These are phyloP conservation scores for Portunus trituberculatus DNA, from an alignment of 1,140 invertebrate genomes.

Conservation along the genomic window DNA sequence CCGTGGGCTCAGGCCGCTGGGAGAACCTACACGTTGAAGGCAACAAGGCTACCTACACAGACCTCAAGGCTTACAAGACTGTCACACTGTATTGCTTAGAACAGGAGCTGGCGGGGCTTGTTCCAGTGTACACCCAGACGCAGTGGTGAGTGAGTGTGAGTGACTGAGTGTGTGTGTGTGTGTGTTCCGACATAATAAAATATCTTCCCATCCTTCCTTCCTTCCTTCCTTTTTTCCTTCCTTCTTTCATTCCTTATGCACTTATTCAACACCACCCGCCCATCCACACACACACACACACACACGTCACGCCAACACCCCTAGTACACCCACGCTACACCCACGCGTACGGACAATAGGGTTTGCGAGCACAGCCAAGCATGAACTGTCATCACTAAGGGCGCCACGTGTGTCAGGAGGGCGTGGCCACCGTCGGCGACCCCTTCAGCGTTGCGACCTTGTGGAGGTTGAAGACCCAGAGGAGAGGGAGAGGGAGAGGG, in stretches of 20 bases:
- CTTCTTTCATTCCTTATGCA: not conserved
- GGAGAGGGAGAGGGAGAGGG: not conserved
- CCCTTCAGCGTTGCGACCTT: not conserved
- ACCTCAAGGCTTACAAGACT: conserved; percentile 85
- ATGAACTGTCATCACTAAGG: too few relatives aligned
- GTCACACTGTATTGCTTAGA: conserved; percentile 84
- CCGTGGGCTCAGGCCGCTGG: conserved; percentile 86
- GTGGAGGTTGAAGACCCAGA: not conserved
- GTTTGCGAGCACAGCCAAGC: not conserved
- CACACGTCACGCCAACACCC: conserved; percentile 10
- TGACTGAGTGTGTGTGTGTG: not conserved
- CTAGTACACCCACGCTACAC: not conserved
- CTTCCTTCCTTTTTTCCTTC: not conserved
- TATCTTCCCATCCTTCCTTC: too few relatives aligned
- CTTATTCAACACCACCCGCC: not conserved
- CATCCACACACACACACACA: too few relatives aligned
- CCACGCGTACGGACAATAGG: not conserved
- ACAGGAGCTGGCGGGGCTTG: conserved; percentile 80
- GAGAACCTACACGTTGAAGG: conserved; percentile 84
- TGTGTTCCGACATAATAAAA: too few relatives aligned
- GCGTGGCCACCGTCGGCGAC: too few relatives aligned
- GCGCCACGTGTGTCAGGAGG: too few relatives aligned
- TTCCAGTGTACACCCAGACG: conserved; percentile 82
- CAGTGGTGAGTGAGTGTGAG: conserved; percentile 81
- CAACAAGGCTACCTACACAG: conserved; percentile 84